Evolutionary conservation across 1,140 invertebrate genomes (phyloP), one percentile per base, ranked within the genome.

Genomic region (Eumaeus atala): DNA sequence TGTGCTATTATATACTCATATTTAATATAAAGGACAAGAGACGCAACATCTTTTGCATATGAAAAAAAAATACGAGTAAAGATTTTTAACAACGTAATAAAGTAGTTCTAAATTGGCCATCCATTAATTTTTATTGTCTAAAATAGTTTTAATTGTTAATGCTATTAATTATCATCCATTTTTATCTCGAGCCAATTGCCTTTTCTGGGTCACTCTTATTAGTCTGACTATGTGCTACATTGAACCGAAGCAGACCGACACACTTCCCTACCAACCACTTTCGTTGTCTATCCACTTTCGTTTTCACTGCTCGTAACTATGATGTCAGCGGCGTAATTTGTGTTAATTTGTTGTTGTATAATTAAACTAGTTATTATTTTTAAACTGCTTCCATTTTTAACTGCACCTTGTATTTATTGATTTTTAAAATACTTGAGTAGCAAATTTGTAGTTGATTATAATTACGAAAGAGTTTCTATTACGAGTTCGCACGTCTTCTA

Each of bases 301-400:
- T 58, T 62, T 62, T 62, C 59, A 42, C 54, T 17, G 53, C 48
- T 49, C 35, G 51, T 49, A 51, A 47, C 53, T 17, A 52, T 48
- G 60, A 58, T 57, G 56, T 55, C 60, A 58, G 50, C 42, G 33
- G 34, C 48, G 58, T 51, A 59, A 55, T 51, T 50, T 33, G 48
- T 54, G 38, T 56, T 62, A 54, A 58, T 54, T 47, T 44, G 12
- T 44, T 48, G 55, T 62, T 62, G 56, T 62, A 58, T 57, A 62
- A 62, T 62, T 61, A 55, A 62, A 62, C 60, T 54, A 52, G 60
- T 55, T 62, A 42, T 44, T 44, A 44, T 28, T 28, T 3, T 44
- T 17, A 16, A 44, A 44, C 40, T 44, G 16, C 12, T 44, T 44
- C 12, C 16, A 16, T 44, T 44, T 44, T 5, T 37, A 37, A 4